phyloP scores from a whole-genome alignment of 2,888 invertebrate genomes.

The Tiliacea aurago region DNA sequence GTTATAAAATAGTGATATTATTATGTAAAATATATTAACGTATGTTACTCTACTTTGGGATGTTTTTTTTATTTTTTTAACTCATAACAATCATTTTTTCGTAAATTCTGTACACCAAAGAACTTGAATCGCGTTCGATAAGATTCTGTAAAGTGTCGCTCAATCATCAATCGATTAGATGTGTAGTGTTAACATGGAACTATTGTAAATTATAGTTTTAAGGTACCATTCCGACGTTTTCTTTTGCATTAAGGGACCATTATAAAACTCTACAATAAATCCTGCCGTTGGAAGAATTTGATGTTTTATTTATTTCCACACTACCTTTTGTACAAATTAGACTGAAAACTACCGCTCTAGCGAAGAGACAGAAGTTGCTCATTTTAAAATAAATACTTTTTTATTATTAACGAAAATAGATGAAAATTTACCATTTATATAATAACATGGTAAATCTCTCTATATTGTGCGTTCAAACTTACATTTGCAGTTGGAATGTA shows the following conservation, averaged over 20 bases:
- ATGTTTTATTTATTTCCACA: constrained; percentile 63
- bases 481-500: too few species aligned
- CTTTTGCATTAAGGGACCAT: constrained; percentile 76
- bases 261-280: constrained; percentile 80
- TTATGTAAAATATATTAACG: constrained; percentile 78
- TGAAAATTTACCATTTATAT: too few species aligned
- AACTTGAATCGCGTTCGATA: constrained; percentile 54
- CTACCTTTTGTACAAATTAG: neutral
- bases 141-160: constrained; percentile 53
- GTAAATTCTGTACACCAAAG: constrained; percentile 62
- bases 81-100: constrained; percentile 44
- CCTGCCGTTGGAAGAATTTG: constrained; percentile 74
- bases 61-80: constrained; percentile 49
- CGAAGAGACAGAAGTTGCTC: neutral
- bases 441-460: too few species aligned
- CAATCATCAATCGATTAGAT: constrained; percentile 64
- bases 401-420: too few species aligned
- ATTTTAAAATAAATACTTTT: too few species aligned
- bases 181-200: constrained; percentile 61
- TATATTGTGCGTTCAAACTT: too few species aligned
- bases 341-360: neutral
- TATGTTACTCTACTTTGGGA: constrained; percentile 69
- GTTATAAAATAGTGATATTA: constrained; percentile 84
- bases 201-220: constrained; percentile 66
- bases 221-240: constrained; percentile 67